phyloP scores from a whole-genome alignment of 2,797 vertebrate genomes.

The Aldrovandia affinis region DNA sequence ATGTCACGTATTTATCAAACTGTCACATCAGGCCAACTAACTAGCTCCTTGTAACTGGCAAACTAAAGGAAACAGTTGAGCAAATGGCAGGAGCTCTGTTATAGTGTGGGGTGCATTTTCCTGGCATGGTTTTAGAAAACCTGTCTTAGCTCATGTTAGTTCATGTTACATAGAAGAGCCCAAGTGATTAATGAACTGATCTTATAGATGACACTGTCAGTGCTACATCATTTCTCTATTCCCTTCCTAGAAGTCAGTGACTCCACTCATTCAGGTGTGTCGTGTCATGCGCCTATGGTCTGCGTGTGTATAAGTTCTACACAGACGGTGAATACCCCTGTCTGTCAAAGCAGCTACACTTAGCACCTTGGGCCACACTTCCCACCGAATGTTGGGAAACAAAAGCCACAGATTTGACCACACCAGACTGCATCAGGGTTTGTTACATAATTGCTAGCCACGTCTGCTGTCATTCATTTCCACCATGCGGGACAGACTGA shows the following conservation, averaged over 20 bases:
- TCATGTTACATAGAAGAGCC: neutral
- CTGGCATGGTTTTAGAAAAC: no score
- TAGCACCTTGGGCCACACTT: no score
- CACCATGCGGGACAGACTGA: neutral
- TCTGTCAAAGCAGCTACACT: no score
- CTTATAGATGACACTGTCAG: neutral
- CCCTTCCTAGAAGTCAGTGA: neutral
- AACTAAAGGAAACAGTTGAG: no score
- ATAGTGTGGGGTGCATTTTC: no score
- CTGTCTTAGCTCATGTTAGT: neutral
- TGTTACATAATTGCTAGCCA: neutral
- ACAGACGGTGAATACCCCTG: no score
- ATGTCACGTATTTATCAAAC: no score
- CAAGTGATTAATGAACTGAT: neutral
- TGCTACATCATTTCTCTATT: neutral
- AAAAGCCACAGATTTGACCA: neutral
- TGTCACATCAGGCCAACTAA: no score
- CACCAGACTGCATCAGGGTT: neutral
- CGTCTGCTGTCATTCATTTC: neutral
- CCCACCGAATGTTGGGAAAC: neutral
- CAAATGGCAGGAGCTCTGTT: no score
- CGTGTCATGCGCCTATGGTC: no score
- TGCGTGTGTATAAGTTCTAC: no score
- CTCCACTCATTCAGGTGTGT: neutral
- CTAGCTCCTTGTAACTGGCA: no score